Base-by-base conservation (phyloP, 2,113 vertebrate genomes). In the Salvelinus fontinalis region DNA sequence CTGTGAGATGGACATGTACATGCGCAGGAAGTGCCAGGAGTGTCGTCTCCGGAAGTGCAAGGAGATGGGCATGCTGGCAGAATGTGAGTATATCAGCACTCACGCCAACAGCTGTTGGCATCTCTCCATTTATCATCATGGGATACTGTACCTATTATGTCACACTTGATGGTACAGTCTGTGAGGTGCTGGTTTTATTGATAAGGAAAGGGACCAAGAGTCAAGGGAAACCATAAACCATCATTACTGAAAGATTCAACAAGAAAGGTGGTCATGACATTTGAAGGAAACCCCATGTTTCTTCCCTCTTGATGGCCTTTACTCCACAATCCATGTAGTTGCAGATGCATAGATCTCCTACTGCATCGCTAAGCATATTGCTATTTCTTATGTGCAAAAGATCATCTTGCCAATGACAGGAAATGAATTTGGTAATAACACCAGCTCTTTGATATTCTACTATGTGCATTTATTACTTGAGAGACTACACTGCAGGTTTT, bases 1-100 rank as follows among this genome's bases (percentile, higher is more conserved):
- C 92, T 99, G 98, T 3, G 97, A 99, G 92, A 99, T 99, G 98
- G 97, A 99, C 84, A 99, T 99, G 98, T 99, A 99, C 83, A 99
- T 99, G 98, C 94, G 98, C 62, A 95, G 98, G 70, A 99, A 99
- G 81, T 99, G 98, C 82, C 98, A 99, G 78, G 97, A 99, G 74
- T 99, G 98, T 18, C 95, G 98, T 16, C 95, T 99, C 16, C 93
- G 96, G 85, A 99, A 99, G 79, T 99, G 98, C 94, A 99, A 95
- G 83, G 95, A 98, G 88, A 97, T 98, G 95, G 98, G 98, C 74
- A 99, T 99, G 98, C 93, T 99, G 90, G 96, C 98, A 83, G 98
- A 99, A 92, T 99, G 98, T 99, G 94, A 94, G 98, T 44, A 44
- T 97, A 89, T 76, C 4, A 4, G 48, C 9, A 44, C 67, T 49